A percentile compares a stretch with the other conserved stretches of the same genome.
Evolutionary conservation across 2,797 vertebrate genomes (phyloP).

Genomic region (Gallirallus australis): DNA sequence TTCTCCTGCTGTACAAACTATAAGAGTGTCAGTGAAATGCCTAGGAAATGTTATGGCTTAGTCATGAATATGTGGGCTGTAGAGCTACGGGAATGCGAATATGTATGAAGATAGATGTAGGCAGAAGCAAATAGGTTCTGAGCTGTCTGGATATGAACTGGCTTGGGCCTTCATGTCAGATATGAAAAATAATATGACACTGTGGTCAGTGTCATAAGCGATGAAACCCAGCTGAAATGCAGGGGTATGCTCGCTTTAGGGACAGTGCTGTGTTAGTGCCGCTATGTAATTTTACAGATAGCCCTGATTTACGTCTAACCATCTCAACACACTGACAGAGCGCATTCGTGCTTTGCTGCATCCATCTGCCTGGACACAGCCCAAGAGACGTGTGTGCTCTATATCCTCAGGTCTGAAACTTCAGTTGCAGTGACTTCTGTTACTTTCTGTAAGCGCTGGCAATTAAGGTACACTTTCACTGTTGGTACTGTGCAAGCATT

Average conservation of each 20-base stretch:
- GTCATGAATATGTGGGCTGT: neutral
- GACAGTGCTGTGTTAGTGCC: neutral
- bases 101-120: neutral
- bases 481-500: neutral
- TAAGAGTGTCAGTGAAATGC: neutral
- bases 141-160: neutral
- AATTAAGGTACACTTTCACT: neutral
- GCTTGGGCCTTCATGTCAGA: neutral
- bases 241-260: neutral
- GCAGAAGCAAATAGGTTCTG: neutral
- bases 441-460: neutral
- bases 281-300: neutral
- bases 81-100: neutral
- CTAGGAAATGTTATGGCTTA: slow-evolving; percentile 1
- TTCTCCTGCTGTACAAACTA: neutral
- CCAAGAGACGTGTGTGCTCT: neutral
- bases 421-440: neutral
- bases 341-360: neutral
- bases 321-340: neutral
- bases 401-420: neutral
- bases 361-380: neutral
- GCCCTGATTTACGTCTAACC: neutral
- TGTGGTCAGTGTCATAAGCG: neutral
- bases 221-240: neutral
- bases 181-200: neutral